A percentile compares a stretch with the other conserved stretches of the same genome.
Evolutionary conservation across 2,888 invertebrate species (phyloP).

Genomic region (Ennomos erosarius): DNA sequence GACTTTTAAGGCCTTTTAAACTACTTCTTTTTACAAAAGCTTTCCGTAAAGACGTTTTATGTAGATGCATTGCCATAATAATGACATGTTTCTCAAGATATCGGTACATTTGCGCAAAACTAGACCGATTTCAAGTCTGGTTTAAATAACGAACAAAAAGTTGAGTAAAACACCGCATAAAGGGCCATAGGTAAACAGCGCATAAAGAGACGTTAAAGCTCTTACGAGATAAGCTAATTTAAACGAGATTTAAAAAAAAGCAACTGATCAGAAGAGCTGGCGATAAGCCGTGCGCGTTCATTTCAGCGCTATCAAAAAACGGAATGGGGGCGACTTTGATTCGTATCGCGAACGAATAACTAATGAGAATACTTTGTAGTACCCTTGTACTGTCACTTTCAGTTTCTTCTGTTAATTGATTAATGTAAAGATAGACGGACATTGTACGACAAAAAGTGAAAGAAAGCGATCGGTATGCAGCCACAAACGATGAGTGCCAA

Average conservation of each 20-base stretch:
- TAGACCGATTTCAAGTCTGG: conserved; percentile 16
- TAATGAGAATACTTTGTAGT: conserved; percentile 49
- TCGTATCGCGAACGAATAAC: conserved; percentile 34
- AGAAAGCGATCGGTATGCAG: conserved; percentile 38
- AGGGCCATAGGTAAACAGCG: conserved; percentile 22
- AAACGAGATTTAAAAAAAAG: conserved; percentile 24
- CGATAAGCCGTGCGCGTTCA: conserved; percentile 31
- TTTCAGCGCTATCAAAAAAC: conserved; percentile 26
- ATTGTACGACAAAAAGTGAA: conserved; percentile 38
- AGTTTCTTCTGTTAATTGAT: conserved; percentile 73
- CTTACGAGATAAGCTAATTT: conserved; percentile 37
- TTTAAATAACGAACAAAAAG: conserved; percentile 8
- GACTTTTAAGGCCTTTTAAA: conserved; percentile 21
- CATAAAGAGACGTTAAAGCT: conserved; percentile 20
- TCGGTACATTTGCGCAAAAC: conserved; percentile 14
- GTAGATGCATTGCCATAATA: conserved; percentile 16
- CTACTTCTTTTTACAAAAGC: conserved; percentile 17
- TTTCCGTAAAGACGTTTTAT: conserved; percentile 19
- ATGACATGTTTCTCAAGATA: background rate
- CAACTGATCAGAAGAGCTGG: conserved; percentile 16
- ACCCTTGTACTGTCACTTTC: conserved; percentile 59
- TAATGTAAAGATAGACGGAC: conserved; percentile 60
- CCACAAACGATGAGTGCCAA: conserved; percentile 26
- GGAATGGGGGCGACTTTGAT: conserved; percentile 36
- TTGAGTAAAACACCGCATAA: conserved; percentile 10